Evolutionary conservation across 2,797 vertebrate species (phyloP).

Genomic region (Acipenser oxyrinchus): DNA sequence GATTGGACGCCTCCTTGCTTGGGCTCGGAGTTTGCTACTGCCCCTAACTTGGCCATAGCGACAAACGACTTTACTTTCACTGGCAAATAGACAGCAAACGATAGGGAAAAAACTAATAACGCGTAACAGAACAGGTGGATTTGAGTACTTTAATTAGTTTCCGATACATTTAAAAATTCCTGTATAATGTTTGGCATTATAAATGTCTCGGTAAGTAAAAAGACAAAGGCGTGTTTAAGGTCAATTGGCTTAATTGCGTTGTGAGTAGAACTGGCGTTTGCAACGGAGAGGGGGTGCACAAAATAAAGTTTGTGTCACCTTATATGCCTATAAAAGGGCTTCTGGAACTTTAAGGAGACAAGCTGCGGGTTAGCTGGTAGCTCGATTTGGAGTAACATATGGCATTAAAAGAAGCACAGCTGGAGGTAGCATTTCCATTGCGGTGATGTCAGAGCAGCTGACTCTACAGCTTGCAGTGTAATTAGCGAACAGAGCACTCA

Average conservation of each 20-base stretch:
- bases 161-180: not conserved
- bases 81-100: not conserved
- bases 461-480: slow-evolving; percentile 93
- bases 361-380: slow-evolving; percentile 59
- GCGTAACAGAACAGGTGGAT: too few relatives aligned
- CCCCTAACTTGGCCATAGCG: slow-evolving; percentile 20
- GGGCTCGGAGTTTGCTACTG: slow-evolving; percentile 31
- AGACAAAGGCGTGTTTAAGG: slow-evolving; percentile 13
- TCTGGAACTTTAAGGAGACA: slow-evolving; percentile 57
- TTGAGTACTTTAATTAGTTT: not conserved
- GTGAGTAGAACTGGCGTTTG: slow-evolving; percentile 7
- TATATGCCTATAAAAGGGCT: slow-evolving; percentile 46
- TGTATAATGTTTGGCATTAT: slow-evolving; percentile 1
- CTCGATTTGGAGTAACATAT: slow-evolving; percentile 86
- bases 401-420: slow-evolving; percentile 98
- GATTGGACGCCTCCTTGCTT: slow-evolving; percentile 51
- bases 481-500: slow-evolving; percentile 83
- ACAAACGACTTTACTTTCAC: slow-evolving; percentile 2
- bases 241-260: slow-evolving; percentile 4
- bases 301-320: slow-evolving; percentile 14
- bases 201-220: not conserved
- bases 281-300: not conserved
- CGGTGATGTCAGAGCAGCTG: slow-evolving; percentile 99
- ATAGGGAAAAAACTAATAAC: too few relatives aligned
- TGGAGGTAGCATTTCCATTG: slow-evolving; percentile 99